Evolutionary conservation across 2,797 vertebrate species (phyloP), one percentile per base, ranked within the genome.

Genomic region (Gastrophryne carolinensis): DNA sequence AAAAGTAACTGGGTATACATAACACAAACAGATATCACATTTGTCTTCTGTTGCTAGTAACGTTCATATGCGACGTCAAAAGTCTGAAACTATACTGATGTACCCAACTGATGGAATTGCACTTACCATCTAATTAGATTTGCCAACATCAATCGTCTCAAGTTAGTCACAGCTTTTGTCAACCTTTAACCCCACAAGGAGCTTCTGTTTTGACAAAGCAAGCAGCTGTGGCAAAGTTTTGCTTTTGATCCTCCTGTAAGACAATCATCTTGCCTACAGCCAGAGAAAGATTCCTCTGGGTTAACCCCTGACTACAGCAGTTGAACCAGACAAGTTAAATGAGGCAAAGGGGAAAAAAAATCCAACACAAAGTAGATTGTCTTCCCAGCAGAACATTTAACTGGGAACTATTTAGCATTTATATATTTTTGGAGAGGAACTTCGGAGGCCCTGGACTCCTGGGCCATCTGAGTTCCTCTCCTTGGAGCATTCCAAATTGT

Each of bases 181-280:
- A 73, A 80, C 86, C 84, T 89, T 81, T 85, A 84, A 85, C 85
- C 86, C 81, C 1, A 1, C 64, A 74, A 74, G 15, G 2, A 82
- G 81, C 32, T 57, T 34, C 78, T 84, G 82, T 92, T 92, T 85
- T 89, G 86, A 91, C 86, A 87, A 84, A 87, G 87, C 37, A 17
- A 83, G 84, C 88, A 84, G 89, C 87, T 90, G 87, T 64, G 81
- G 65, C 67, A 80, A 85, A 79, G 71, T 4, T 79, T 83, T 82
- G 68, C 41, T 77, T 76, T 65, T 72, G 29, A 71, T 72, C 68
- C 30, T 52, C 73, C 83, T 90, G 90, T 87, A 89, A 88, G 91
- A 90, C 79, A 82, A 92, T 50, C 69, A 85, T 76, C 87, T 91
- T 87, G 75, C 87, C 83, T 85, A 76, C 37, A 71, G 84, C 79